Percentiles rank a stretch among this genome's conserved stretches.
Evolutionary conservation across 2,113 vertebrate genomes (phyloP).

Genomic region (Pimephales promelas): DNA sequence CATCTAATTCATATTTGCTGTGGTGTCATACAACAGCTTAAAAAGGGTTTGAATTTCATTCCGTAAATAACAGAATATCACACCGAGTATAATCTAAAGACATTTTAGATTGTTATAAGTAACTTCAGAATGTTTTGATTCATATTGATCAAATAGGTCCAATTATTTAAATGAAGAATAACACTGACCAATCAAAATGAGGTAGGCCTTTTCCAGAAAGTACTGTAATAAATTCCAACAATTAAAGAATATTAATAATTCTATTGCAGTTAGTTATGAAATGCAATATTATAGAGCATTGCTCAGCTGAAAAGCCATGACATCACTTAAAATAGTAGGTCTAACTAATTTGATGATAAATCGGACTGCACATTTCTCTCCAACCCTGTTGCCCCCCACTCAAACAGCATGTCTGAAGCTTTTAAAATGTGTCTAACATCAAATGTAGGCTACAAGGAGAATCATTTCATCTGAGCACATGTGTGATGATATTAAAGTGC

Average conservation of each 20-base stretch:
- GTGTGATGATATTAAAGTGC: slow-evolving; percentile 6
- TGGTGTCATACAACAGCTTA: background rate
- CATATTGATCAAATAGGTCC: background rate
- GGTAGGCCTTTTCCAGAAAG: background rate
- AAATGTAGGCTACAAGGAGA: background rate
- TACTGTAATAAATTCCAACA: background rate
- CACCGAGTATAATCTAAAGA: background rate
- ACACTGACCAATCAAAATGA: background rate
- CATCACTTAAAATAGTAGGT: background rate
- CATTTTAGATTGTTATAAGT: too few species aligned
- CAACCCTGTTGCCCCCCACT: background rate
- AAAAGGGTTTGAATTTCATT: background rate
- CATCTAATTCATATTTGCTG: background rate
- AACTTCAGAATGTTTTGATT: background rate
- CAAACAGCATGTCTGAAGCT: background rate
- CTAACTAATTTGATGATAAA: background rate
- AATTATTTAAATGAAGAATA: background rate
- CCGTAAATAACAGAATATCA: background rate
- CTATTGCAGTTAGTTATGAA: background rate
- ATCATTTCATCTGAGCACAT: background rate
- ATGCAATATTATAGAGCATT: background rate
- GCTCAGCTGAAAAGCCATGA: background rate
- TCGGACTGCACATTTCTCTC: background rate
- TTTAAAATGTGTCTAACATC: background rate
- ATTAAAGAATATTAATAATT: background rate